These are phyloP conservation scores for Habropoda laboriosa DNA, from an alignment of 1,140 invertebrate species.

Conservation along the genomic window DNA sequence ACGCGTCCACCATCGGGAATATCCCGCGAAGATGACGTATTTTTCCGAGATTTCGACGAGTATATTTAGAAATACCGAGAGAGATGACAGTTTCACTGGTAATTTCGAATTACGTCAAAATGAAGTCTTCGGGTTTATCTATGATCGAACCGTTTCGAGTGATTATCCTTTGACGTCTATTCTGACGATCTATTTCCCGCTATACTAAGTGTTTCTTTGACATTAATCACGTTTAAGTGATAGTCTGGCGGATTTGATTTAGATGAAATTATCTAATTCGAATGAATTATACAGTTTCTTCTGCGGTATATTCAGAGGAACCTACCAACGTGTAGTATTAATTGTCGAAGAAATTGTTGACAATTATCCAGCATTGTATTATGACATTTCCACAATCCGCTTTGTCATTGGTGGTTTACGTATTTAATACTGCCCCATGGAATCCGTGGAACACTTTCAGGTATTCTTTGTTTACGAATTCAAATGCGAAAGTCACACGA, in stretches of 20 bases:
- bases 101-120: background rate
- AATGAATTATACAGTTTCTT: no score
- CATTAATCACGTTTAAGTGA: no score
- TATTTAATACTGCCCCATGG: background rate
- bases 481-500: constrained; percentile 9
- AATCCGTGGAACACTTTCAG: background rate
- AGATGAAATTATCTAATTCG: no score
- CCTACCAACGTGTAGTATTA: no score
- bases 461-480: background rate
- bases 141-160: background rate
- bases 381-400: background rate
- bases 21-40: background rate
- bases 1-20: constrained; percentile 8
- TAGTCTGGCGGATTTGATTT: no score
- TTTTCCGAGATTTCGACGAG: background rate
- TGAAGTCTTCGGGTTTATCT: background rate
- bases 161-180: background rate
- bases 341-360: background rate
- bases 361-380: background rate
- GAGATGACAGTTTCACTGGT: background rate
- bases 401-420: background rate
- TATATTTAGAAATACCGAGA: background rate
- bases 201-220: no score
- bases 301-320: no score
- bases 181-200: no score